Evolutionary conservation across 2,113 vertebrate species (phyloP).

Genomic region (Thalassarche chlororhynchos): DNA sequence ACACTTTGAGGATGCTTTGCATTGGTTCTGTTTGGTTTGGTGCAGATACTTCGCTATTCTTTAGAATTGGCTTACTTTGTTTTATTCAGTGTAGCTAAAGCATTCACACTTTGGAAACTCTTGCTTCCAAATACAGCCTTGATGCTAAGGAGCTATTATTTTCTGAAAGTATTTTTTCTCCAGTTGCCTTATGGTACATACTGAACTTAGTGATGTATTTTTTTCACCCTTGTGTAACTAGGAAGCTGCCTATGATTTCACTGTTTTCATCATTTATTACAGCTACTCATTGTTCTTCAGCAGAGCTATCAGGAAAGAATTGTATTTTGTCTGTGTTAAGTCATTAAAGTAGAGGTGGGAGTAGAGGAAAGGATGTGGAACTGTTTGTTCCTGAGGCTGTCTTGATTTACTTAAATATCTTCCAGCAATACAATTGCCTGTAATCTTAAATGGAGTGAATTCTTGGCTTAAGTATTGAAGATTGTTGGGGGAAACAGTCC

Average conservation of each 20-base stretch:
- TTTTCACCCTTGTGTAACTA: background rate
- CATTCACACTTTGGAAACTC: background rate
- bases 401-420: background rate
- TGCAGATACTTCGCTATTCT: background rate
- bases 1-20: background rate
- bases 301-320: background rate
- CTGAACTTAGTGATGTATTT: background rate
- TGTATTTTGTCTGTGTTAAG: background rate
- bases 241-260: background rate
- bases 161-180: background rate
- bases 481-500: background rate
- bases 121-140: background rate
- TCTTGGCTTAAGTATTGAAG: background rate
- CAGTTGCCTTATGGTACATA: background rate
- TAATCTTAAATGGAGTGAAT: background rate
- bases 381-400: slow-evolving; percentile 12
- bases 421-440: background rate
- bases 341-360: background rate
- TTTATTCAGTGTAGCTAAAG: background rate
- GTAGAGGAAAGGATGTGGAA: background rate
- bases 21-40: background rate
- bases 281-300: background rate
- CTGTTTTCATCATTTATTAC: background rate
- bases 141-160: background rate
- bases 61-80: background rate